Evolutionary conservation across 2,113 vertebrate genomes (phyloP), one percentile per base, ranked within the genome.

Genomic region (Antennarius striatus): DNA sequence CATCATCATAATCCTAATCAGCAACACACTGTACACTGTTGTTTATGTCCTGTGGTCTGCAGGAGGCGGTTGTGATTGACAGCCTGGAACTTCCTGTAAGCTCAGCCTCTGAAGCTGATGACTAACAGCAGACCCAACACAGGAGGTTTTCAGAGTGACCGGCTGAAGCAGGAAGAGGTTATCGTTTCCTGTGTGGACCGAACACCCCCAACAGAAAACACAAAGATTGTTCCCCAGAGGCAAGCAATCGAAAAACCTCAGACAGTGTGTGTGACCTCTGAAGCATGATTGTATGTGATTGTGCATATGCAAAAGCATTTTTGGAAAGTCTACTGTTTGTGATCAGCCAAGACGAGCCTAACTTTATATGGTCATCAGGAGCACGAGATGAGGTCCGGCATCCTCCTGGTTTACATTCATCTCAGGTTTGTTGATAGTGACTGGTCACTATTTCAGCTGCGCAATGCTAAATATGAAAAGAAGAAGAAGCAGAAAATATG

Each of bases 351-450:
- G 79, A 73, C 81, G 40, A 66, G 56, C 50, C 56, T 0, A 73
- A 30, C 88, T 91, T 88, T 89, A 90, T 90, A 88, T 91, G 88
- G 90, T 86, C 88, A 87, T 63, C 54, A 64, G 69, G 52, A 71
- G 64, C 10, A 13, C n/a, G 60, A 29, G 73, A 77, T 63, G 69
- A 50, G 12, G 59, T 71, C 62, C 56, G 59, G 69, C 71, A 66
- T 77, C 67, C 30, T 65, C 17, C 59, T 62, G 58, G 80, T 86
- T 87, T 88, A 81, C 79, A 68, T 76, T 83, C 0, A 46, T 60
- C 62, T 47, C 14, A 4, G 64, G 52, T 83, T 69, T 86, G 86
- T 64, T 73, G 56, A 77, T 32, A 76, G 58, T 80, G 72, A 57
- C 54, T 0, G 0, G 32, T 6, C 45, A 58, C 64, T 65, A 74